Evolutionary conservation across 2,888 invertebrate genomes (phyloP), one percentile per base, ranked within the genome.

Genomic region (Aphelenchoides bicaudatus): DNA sequence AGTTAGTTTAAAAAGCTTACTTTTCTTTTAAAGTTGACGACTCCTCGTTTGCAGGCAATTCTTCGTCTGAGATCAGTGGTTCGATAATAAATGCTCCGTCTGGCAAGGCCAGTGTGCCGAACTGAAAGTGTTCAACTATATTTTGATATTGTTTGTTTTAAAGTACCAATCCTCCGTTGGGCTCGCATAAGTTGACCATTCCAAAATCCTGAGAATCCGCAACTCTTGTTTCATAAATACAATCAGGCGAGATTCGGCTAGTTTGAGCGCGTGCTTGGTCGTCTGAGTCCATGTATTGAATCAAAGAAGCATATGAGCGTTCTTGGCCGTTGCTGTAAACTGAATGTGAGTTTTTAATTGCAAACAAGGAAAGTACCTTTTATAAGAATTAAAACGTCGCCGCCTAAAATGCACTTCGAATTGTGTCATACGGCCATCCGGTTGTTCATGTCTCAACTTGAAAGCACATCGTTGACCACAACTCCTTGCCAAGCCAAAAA

Each of bases 181-280:
- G 57, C 47, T 75, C 75, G 56, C 75, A 75, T 31, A 76, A 56
- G 58, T 75, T 75, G 60, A 75, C 73, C 59, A 74, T 72, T 38
- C 67, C 65, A 34, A 63, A 61, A 47, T 74, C 68, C 13, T 56
- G 47, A 23, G 61, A 58, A 27, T 66, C 70, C 31, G 57, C 59
- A 39, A 76, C 71, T 21, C 58, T 65, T 2, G 75, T 75, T 21
- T 58, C 48, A 55, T 75, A 75, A 56, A 75, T 59, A 52, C 74
- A 75, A 50, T 68, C 64, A 4, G 70, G 61, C 6, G 72, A 67
- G 54, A 61, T 59, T 16, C 55, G 54, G 1, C 67, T 60, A 30
- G 65, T 60, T 38, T 68, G 43, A 19, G 68, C 71, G 23, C 56
- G 39, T n/a, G 71, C 70, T 38, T 58, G 51, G 47, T 66, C 61